Base-by-base conservation (phyloP, 2,888 invertebrate genomes). In the Seira ritae region DNA sequence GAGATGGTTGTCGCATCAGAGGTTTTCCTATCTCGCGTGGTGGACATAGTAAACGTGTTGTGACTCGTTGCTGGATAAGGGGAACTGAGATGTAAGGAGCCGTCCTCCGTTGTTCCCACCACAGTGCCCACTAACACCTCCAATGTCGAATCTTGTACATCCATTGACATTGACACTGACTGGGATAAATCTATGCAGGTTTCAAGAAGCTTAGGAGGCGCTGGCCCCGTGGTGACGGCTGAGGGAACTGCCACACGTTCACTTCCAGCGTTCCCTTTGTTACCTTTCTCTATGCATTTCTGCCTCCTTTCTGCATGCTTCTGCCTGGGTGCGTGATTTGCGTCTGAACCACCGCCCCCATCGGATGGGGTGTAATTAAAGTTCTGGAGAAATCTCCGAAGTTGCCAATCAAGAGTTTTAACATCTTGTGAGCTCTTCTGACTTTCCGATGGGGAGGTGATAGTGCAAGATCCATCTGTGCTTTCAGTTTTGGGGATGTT, bases 1-100 rank as follows among this genome's bases (percentile, higher is more conserved):
- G 86, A 86, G 31, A 86, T 84, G 0, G 86, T 86, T 0, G 86
- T 86, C 1, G 86, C 86, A 46, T 86, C 86, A 1, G 84, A 84
- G 15, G 84, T 82, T 72, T 76, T 85, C 15, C 82, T 77, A 24
- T 77, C 82, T 15, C 82, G 31, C 8, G 81, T 81, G 65, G 82
- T 82, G 3, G 82, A 77, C 2, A 76, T 24, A 22, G 82, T 82
- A 67, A 76, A 81, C 10, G 81, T 81, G 31, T 72, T 68, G 23
- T 81, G 50, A 70, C 76, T 76, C 15, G 71, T 66, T 1, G 72
- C 72, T 60, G 82, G 82, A 65, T 82, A 82, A 3, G 82, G 82
- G 0, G 82, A 82, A 20, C 78, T 78, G 15, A 81, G 55, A 50
- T 77, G 82, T 8, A 46, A 72, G n/a, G 82, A 82, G 10, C 46